phyloP scores from a whole-genome alignment of 2,797 vertebrate genomes.

The Todus mexicanus region DNA sequence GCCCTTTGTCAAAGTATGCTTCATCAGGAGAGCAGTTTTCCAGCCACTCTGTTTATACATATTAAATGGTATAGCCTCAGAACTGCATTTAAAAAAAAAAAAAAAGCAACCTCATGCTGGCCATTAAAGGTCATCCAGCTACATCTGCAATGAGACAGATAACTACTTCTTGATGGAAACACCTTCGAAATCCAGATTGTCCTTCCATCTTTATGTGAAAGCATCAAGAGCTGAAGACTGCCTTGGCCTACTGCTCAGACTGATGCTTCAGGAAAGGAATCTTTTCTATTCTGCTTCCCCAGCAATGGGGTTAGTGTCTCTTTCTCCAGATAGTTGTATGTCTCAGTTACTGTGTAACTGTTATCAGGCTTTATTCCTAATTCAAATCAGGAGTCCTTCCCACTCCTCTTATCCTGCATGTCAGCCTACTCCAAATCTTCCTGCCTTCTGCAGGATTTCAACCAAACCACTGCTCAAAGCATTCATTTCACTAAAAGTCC shows the following conservation, averaged over 20 bases:
- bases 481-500: conserved; percentile 63
- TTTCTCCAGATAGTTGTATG: neutral
- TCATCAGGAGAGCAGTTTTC: neutral
- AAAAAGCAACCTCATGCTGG: neutral
- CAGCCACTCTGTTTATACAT: neutral
- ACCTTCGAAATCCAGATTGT: neutral
- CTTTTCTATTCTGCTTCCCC: neutral
- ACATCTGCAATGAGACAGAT: neutral
- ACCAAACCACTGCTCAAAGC: conserved; percentile 49
- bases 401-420: neutral
- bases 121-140: neutral
- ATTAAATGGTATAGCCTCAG: neutral
- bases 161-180: neutral
- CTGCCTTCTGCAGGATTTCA: conserved; percentile 7
- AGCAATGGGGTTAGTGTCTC: neutral
- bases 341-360: neutral
- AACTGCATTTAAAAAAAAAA: neutral
- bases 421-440: neutral
- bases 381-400: neutral
- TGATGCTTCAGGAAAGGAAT: neutral
- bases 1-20: neutral
- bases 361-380: neutral
- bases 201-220: neutral
- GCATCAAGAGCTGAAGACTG: neutral
- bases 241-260: neutral